Percentiles rank a stretch among this genome's conserved stretches.
These are phyloP conservation scores for Agrotis ipsilon DNA, from an alignment of 2,888 invertebrate genomes.

Conservation along the genomic window DNA sequence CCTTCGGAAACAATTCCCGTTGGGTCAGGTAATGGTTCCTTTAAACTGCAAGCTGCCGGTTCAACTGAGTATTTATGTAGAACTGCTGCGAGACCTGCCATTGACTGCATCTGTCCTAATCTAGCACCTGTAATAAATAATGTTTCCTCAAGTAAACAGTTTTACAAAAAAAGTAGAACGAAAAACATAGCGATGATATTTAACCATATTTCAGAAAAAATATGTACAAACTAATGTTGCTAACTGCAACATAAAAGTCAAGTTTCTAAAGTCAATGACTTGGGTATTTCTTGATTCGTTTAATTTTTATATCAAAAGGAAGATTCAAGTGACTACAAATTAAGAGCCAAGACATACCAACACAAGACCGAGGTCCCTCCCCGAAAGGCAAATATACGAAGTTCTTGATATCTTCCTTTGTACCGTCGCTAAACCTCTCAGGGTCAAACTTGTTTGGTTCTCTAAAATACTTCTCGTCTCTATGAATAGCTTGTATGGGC, in stretches of 20 bases:
- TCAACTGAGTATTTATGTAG: constrained; percentile 78
- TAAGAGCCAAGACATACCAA: constrained; percentile 76
- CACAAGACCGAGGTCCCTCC: constrained; percentile 85
- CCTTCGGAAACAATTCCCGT: constrained; percentile 79
- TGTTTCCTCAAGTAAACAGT: too few species aligned
- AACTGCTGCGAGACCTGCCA: constrained; percentile 83
- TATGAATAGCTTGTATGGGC: constrained; percentile 84
- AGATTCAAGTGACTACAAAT: not conserved
- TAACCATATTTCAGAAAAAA: not conserved
- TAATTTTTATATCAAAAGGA: not conserved
- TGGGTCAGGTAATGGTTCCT: constrained; percentile 77
- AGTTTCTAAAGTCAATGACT: not conserved
- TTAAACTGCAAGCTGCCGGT: constrained; percentile 76
- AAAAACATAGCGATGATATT: not conserved
- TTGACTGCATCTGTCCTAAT: constrained; percentile 84
- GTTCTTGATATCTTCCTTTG: constrained; percentile 75
- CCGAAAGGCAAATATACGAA: constrained; percentile 84
- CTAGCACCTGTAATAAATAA: constrained; percentile 78
- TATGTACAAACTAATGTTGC: too few species aligned
- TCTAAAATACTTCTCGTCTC: constrained; percentile 82
- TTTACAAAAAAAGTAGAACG: too few species aligned
- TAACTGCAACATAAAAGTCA: not conserved
- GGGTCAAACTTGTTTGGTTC: constrained; percentile 82
- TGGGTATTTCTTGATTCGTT: not conserved
- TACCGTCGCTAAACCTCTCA: constrained; percentile 79